Evolutionary conservation across 1,140 invertebrate genomes (phyloP), one percentile per base, ranked within the genome.

Genomic region (Gonioctena quinquepunctata): DNA sequence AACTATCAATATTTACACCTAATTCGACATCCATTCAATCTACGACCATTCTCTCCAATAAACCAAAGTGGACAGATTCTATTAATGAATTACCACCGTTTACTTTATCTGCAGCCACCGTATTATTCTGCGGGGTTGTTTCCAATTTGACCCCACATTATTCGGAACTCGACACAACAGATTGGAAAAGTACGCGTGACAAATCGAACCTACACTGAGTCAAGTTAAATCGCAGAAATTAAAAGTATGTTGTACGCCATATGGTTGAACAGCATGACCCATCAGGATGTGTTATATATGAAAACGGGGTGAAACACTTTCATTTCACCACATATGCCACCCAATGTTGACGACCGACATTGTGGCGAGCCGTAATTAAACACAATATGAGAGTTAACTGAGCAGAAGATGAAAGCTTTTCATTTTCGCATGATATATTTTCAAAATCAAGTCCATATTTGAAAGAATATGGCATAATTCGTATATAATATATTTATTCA

Each of bases 121-220:
- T 49, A 49, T 49, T 42, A 25, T 50, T 27, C 16, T 63, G 19
- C 21, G 49, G 64, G 61, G 61, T 23, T 42, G 16, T 66, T 57
- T 66, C 23, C 49, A 54, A 54, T 56, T 66, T 66, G 28, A 66
- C 64, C 64, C 64, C 54, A 26, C 49, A 66, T 66, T 63, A 63
- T 63, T 49, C 19, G 1, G 5, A 21, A 56, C 27, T 27, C 49
- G 54, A 66, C 52, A 66, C 52, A 74, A 71, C 72, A 74, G 72
- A 74, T 71, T 71, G 72, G 72, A 71, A 74, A 71, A 74, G 65
- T 74, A 67, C 70, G 72, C 70, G 72, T 74, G 72, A 74, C 72
- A 74, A 74, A 74, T 74, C 69, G 72, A 74, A 74, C 69, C 66
- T 69, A 66, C 66, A 66, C 66, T 71, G 69, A 74, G 72, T 74